These are phyloP conservation scores for Scaptomyza hsui DNA, from an alignment of 1,140 invertebrate genomes.

Conservation along the genomic window DNA sequence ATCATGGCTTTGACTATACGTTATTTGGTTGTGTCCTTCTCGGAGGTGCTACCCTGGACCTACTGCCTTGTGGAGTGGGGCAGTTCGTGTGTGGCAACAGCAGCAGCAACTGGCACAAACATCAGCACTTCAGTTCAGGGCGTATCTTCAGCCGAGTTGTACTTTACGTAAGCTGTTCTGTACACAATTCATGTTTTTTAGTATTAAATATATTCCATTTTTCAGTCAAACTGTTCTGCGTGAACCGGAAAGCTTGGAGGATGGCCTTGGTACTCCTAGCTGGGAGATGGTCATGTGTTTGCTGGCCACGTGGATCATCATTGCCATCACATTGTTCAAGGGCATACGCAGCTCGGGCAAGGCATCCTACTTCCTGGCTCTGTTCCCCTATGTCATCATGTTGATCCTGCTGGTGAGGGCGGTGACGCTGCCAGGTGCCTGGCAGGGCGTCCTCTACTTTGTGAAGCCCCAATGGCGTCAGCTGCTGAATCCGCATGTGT, in stretches of 20 bases:
- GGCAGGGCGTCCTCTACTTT: slow-evolving; percentile 91
- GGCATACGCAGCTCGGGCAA: slow-evolving; percentile 88
- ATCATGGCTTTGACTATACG: slow-evolving; percentile 89
- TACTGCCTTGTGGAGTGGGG: slow-evolving; percentile 87
- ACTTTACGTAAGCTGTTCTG: slow-evolving; percentile 81
- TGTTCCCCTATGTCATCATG: slow-evolving; percentile 91
- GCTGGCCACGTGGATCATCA: slow-evolving; percentile 88
- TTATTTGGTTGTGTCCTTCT: slow-evolving; percentile 88
- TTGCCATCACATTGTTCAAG: slow-evolving; percentile 88
- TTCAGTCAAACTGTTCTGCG: slow-evolving; percentile 86
- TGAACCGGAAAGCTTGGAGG: slow-evolving; percentile 85
- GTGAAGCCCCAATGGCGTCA: slow-evolving; percentile 89
- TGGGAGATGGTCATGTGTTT: slow-evolving; percentile 89
- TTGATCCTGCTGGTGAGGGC: slow-evolving; percentile 87
- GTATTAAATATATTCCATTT: not conserved
- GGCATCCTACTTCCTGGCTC: slow-evolving; percentile 89
- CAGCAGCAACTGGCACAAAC: slow-evolving; percentile 28
- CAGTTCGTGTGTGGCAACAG: slow-evolving; percentile 83
- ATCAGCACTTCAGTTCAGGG: slow-evolving; percentile 26
- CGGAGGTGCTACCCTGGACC: slow-evolving; percentile 88
- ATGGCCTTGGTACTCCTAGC: slow-evolving; percentile 87
- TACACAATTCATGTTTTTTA: not conserved
- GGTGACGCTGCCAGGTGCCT: slow-evolving; percentile 90
- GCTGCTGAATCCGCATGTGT: slow-evolving; percentile 88
- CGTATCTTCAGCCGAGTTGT: slow-evolving; percentile 84